Conservation (phyloP, 2,888 invertebrate genomes). For the Tachystola acroxantha region DNA sequence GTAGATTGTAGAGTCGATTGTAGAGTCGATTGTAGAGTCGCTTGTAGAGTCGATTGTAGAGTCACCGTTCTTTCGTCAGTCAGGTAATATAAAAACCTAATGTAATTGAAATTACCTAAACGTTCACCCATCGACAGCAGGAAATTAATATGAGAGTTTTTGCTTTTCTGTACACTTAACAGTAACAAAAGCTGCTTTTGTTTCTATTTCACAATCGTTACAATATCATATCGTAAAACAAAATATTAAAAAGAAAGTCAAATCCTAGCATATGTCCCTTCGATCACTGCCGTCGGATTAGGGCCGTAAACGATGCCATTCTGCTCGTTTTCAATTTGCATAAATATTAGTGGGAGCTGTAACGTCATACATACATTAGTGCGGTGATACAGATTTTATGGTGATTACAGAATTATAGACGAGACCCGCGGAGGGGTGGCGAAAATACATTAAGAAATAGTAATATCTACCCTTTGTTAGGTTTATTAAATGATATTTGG, state of each 20-base stretch:
- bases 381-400: slow-evolving; percentile 76
- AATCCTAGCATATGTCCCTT: slow-evolving; percentile 54
- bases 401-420: slow-evolving; percentile 70
- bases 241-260: slow-evolving; percentile 17
- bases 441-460: slow-evolving; percentile 27
- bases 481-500: slow-evolving; percentile 12
- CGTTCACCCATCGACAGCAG: too few species aligned
- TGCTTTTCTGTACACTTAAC: too few species aligned
- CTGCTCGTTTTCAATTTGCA: slow-evolving; percentile 76
- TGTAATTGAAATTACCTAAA: too few species aligned
- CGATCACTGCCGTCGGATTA: slow-evolving; percentile 50
- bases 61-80: too few species aligned
- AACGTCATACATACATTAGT: slow-evolving; percentile 77
- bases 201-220: too few species aligned
- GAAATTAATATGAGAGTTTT: too few species aligned
- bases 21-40: too few species aligned
- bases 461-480: slow-evolving; percentile 13
- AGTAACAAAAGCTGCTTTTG: too few species aligned
- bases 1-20: too few species aligned
- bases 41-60: too few species aligned
- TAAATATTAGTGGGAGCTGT: slow-evolving; percentile 73
- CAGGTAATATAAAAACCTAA: too few species aligned
- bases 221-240: slow-evolving; percentile 1
- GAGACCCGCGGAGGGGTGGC: slow-evolving; percentile 43
- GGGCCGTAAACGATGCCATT: slow-evolving; percentile 70